phyloP scores from a whole-genome alignment of 2,113 vertebrate species.

The Macaca nemestrina region DNA sequence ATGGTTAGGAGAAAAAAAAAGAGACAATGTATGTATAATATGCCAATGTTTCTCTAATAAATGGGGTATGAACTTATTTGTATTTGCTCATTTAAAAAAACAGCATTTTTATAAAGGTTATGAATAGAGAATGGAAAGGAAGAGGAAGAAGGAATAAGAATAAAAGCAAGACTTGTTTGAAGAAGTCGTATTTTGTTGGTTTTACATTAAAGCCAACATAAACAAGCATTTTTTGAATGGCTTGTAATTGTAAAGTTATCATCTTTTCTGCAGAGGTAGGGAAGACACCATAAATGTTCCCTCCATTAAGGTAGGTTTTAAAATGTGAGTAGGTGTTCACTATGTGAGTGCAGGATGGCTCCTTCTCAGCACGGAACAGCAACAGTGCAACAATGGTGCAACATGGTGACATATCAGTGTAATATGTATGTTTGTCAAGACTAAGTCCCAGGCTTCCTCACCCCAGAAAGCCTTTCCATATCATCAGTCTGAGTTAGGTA shows the following conservation, averaged over 20 bases:
- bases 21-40: not conserved
- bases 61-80: not conserved
- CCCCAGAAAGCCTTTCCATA: not conserved
- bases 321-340: not conserved
- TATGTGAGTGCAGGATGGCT: fast-evolving
- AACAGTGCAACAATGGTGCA: not conserved
- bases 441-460: not conserved
- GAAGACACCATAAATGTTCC: not conserved
- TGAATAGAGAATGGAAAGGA: not conserved
- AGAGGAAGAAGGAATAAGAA: fast-evolving
- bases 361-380: not conserved
- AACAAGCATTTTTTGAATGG: too few relatives aligned
- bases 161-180: not conserved
- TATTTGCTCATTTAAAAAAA: not conserved
- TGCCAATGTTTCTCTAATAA: not conserved
- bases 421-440: too few relatives aligned
- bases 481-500: not conserved
- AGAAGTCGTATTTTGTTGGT: not conserved
- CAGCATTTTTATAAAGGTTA: not conserved
- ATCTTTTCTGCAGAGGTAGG: not conserved
- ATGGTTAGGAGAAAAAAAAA: fast-evolving
- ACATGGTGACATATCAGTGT: fast-evolving
- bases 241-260: not conserved
- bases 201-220: not conserved
- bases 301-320: not conserved